Conservation (phyloP, 2,888 invertebrate species). For the Celastrina argiolus region DNA sequence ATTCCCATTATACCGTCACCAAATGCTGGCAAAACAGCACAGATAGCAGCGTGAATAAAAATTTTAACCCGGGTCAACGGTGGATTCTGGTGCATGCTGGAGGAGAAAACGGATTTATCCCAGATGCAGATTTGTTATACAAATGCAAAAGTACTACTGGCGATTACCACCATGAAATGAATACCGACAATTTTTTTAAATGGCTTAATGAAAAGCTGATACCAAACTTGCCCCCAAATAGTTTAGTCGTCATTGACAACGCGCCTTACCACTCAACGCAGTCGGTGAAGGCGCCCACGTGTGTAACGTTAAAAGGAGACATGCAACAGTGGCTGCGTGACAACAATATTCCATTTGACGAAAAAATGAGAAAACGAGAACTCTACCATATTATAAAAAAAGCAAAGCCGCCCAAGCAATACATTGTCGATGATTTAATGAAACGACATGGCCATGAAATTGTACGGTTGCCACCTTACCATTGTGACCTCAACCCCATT, state of each 20-base stretch:
- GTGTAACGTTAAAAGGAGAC: neutral
- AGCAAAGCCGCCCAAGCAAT: too few species aligned
- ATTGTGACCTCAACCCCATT: too few species aligned
- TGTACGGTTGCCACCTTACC: too few species aligned
- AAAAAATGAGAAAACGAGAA: too few species aligned
- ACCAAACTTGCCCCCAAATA: conserved; percentile 34
- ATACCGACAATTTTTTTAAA: conserved; percentile 30
- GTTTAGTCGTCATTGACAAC: conserved; percentile 34
- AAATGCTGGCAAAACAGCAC: conserved; percentile 30
- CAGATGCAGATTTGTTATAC: conserved; percentile 13
- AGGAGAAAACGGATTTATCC: too few species aligned
- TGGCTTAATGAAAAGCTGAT: conserved; percentile 35
- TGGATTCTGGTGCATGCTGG: too few species aligned
- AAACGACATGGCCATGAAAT: too few species aligned
- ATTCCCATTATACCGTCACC: conserved; percentile 21
- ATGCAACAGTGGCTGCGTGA: neutral
- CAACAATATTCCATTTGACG: neutral
- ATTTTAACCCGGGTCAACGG: conserved; percentile 26
- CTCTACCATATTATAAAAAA: too few species aligned
- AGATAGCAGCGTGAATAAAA: conserved; percentile 25
- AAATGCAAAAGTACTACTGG: neutral
- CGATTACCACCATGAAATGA: conserved; percentile 21
- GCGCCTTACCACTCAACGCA: too few species aligned
- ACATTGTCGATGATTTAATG: too few species aligned
- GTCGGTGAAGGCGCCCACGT: neutral